Evolutionary conservation across 2,888 invertebrate species (phyloP).

Genomic region (Acrobasis consociella): DNA sequence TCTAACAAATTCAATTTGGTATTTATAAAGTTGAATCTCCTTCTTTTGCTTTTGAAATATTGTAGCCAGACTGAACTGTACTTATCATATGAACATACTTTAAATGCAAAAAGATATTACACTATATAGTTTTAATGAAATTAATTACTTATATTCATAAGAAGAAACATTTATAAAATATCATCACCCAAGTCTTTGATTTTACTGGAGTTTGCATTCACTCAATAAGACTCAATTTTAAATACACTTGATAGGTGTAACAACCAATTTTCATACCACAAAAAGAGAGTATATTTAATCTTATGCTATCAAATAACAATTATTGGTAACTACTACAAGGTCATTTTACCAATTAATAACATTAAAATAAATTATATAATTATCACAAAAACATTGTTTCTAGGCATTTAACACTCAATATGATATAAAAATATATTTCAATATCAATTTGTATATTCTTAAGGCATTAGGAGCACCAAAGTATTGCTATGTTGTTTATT

Average conservation of each 20-base stretch:
- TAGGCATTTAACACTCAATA: not conserved
- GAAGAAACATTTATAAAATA: no score
- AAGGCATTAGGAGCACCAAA: constrained; percentile 22
- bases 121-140: no score
- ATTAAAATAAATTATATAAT: constrained; percentile 38
- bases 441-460: constrained; percentile 4
- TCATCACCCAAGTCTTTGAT: no score
- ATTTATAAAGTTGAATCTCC: no score
- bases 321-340: constrained; percentile 20
- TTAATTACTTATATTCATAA: no score
- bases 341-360: constrained; percentile 18
- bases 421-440: constrained; percentile 9
- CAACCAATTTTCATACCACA: not conserved
- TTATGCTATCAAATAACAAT: constrained; percentile 6
- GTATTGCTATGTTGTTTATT: constrained; percentile 9
- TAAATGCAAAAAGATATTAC: no score
- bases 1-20: no score
- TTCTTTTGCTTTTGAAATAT: no score
- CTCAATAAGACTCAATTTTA: no score
- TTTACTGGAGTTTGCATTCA: no score
- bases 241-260: not conserved
- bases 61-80: no score
- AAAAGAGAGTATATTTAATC: not conserved
- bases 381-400: constrained; percentile 46
- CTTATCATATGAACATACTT: no score